Evolutionary conservation across 2,797 vertebrate species (phyloP).

Genomic region (Serranus cabrilla): DNA sequence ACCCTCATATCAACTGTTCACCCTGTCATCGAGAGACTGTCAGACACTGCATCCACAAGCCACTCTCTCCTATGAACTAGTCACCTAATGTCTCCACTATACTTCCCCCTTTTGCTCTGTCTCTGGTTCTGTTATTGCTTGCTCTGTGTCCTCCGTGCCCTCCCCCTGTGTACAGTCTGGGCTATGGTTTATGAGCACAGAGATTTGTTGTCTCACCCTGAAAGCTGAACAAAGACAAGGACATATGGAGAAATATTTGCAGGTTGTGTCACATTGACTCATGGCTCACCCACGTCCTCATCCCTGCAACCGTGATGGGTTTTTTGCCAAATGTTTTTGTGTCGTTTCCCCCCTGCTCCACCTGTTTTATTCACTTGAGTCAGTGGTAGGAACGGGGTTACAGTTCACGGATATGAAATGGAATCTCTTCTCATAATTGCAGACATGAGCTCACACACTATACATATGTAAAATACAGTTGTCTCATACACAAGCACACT

Average conservation of each 20-base stretch:
- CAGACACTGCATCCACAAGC: constrained; percentile 37
- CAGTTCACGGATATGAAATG: constrained; percentile 57
- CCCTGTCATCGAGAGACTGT: constrained; percentile 29
- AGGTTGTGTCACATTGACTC: constrained; percentile 71
- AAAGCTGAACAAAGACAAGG: constrained; percentile 71
- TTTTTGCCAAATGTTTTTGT: constrained; percentile 73
- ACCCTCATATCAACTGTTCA: constrained; percentile 3
- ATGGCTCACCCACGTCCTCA: constrained; percentile 61
- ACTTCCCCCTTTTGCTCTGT: constrained; percentile 34
- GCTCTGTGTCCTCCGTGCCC: constrained; percentile 13
- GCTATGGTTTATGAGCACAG: constrained; percentile 56
- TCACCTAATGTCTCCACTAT: constrained; percentile 36
- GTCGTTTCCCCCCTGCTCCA: constrained; percentile 2
- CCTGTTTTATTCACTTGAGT: constrained; percentile 66
- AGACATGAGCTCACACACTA: constrained; percentile 51
- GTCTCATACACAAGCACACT: constrained; percentile 33
- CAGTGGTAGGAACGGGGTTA: constrained; percentile 56
- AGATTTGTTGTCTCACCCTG: constrained; percentile 57
- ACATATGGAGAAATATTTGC: constrained; percentile 66
- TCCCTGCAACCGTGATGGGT: constrained; percentile 42
- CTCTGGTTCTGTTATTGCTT: constrained; percentile 48
- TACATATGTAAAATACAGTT: constrained; percentile 51
- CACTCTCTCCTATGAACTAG: constrained; percentile 42
- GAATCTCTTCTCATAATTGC: constrained; percentile 49
- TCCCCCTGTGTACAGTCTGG: constrained; percentile 55